A percentile compares a stretch with the other conserved stretches of the same genome.
These are phyloP conservation scores for Fregetta grallaria DNA, from an alignment of 2,113 vertebrate genomes.

Conservation along the genomic window DNA sequence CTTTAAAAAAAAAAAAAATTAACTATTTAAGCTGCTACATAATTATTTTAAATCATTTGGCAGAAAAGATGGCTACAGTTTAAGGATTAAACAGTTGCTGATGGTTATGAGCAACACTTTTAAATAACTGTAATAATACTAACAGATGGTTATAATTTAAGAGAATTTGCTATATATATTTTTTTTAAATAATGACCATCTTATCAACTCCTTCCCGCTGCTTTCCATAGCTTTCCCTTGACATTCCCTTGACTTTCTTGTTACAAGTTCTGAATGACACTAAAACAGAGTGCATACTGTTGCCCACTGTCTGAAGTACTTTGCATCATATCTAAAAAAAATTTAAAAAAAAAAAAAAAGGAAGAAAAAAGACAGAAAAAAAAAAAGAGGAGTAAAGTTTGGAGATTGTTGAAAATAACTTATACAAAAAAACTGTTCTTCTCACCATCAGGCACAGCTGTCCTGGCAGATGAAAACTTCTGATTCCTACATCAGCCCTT, in stretches of 20 bases:
- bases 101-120: background rate
- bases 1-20: background rate
- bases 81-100: background rate
- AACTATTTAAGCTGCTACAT: background rate
- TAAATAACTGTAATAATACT: background rate
- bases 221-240: background rate
- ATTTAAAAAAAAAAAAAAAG: too few relatives aligned
- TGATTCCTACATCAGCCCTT: background rate
- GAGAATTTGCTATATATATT: accelerated
- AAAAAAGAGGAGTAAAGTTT: background rate
- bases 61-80: background rate
- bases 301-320: background rate
- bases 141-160: background rate
- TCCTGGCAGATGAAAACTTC: background rate
- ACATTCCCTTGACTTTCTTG: background rate
- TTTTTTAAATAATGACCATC: background rate
- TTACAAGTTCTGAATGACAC: background rate
- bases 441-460: background rate
- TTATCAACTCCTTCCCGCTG: background rate
- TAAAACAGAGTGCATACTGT: background rate
- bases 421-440: background rate
- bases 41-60: background rate
- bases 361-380: background rate
- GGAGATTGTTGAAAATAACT: background rate
- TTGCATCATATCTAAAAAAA: background rate